These are phyloP conservation scores for Acrobasis repandana DNA, from an alignment of 2,888 invertebrate species.

Conservation along the genomic window DNA sequence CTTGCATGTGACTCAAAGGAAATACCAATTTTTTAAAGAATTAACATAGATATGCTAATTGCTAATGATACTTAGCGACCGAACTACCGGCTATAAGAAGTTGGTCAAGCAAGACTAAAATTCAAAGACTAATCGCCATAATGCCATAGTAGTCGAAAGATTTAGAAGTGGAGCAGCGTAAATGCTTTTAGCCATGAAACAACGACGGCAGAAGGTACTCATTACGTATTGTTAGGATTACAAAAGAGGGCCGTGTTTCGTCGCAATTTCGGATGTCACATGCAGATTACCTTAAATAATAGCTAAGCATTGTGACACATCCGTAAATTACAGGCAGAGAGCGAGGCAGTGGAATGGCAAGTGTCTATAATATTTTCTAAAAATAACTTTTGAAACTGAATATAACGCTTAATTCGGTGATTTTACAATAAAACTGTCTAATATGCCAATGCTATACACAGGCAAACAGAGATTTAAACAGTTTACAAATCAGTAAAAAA, in stretches of 20 bases:
- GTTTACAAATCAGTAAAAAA: too few species aligned
- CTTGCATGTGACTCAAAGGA: constrained; percentile 1
- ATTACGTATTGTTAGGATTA: constrained; percentile 19
- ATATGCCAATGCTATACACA: too few species aligned
- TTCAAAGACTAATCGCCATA: background rate
- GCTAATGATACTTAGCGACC: background rate
- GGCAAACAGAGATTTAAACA: too few species aligned
- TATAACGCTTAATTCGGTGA: too few species aligned
- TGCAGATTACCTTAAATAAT: constrained; percentile 44
- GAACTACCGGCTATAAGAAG: background rate
- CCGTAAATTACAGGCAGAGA: constrained; percentile 40
- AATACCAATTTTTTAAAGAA: constrained; percentile 8
- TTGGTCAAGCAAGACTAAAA: background rate
- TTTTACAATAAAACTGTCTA: too few species aligned
- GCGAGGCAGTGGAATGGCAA: background rate
- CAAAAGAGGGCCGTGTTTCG: constrained; percentile 25
- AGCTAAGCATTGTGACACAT: constrained; percentile 49
- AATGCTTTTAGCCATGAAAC: constrained; percentile 4
- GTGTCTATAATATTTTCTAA: background rate
- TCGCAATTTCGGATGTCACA: constrained; percentile 53
- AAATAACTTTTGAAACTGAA: background rate
- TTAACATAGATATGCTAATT: constrained; percentile 6
- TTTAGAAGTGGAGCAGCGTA: background rate
- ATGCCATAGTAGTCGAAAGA: background rate
- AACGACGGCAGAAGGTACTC: constrained; percentile 8